A percentile compares a stretch with the other conserved stretches of the same genome.
These are phyloP conservation scores for Lasiurus borealis DNA, from an alignment of 2,113 vertebrate genomes.

Conservation along the genomic window DNA sequence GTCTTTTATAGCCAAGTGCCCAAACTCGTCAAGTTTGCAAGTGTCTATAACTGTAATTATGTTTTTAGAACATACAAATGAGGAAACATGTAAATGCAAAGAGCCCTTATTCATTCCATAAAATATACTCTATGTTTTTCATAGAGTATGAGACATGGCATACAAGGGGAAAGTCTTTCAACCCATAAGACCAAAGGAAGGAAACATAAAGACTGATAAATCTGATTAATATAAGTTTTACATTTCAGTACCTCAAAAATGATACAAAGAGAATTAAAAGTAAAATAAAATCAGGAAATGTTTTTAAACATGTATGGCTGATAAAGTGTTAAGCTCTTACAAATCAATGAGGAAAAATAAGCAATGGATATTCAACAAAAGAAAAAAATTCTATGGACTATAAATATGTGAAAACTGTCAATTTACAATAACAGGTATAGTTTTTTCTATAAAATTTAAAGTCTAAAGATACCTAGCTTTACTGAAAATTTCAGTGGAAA, in stretches of 20 bases:
- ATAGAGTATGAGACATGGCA: neutral
- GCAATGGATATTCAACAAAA: neutral
- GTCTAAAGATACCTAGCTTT: neutral
- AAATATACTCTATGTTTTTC: neutral
- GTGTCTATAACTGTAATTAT: neutral
- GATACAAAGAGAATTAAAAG: constrained; percentile 30
- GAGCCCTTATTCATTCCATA: neutral
- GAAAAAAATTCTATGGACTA: neutral
- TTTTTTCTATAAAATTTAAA: constrained; percentile 30
- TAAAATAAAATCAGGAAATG: constrained; percentile 35
- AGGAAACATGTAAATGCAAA: constrained; percentile 21
- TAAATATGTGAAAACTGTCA: constrained; percentile 18
- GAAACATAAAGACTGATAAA: neutral
- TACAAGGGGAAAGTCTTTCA: neutral
- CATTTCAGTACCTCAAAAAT: neutral
- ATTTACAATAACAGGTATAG: neutral
- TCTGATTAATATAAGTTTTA: neutral
- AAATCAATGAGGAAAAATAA: constrained; percentile 27
- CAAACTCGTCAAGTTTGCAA: constrained; percentile 3
- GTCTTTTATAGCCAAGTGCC: constrained; percentile 11
- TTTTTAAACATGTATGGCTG: neutral
- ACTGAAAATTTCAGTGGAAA: constrained; percentile 6
- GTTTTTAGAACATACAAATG: neutral
- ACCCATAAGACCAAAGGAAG: neutral
- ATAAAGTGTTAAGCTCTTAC: constrained; percentile 1